A percentile compares a stretch with the other conserved stretches of the same genome.
Evolutionary conservation across 2,888 invertebrate species (phyloP).

Genomic region (Tetropium fuscum): DNA sequence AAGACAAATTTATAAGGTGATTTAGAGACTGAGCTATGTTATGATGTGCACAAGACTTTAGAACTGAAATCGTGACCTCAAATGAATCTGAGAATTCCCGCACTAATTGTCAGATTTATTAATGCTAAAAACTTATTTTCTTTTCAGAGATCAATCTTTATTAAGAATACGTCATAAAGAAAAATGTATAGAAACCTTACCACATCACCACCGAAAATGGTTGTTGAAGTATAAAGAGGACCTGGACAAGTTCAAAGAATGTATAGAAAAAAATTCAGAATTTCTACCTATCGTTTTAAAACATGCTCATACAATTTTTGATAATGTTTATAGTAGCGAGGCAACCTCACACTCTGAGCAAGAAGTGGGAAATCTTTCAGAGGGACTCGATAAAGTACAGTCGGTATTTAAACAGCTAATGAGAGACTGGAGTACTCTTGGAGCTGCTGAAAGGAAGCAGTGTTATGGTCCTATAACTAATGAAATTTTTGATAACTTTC

Average conservation of each 20-base stretch:
- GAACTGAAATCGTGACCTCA: too few species aligned
- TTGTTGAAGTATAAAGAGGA: conserved; percentile 82
- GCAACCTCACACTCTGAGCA: conserved; percentile 55
- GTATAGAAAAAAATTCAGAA: conserved; percentile 80
- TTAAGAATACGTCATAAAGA: conserved; percentile 82
- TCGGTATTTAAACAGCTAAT: conserved; percentile 95
- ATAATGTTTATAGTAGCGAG: conserved; percentile 72
- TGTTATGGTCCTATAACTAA: conserved; percentile 93
- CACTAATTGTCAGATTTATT: background rate
- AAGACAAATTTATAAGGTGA: too few species aligned
- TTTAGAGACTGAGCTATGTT: too few species aligned
- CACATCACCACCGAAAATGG: conserved; percentile 80
- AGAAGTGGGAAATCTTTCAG: conserved; percentile 59
- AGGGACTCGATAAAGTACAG: conserved; percentile 79
- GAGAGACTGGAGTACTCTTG: conserved; percentile 95
- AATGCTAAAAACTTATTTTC: background rate
- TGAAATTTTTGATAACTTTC: conserved; percentile 81
- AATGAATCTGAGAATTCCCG: too few species aligned
- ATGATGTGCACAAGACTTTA: too few species aligned
- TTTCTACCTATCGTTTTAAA: conserved; percentile 79
- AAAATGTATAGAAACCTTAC: conserved; percentile 78
- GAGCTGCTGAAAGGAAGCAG: conserved; percentile 83
- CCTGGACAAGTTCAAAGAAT: conserved; percentile 78
- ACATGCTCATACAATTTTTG: conserved; percentile 87
- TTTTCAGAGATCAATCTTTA: conserved; percentile 79